phyloP scores from a whole-genome alignment of 2,797 vertebrate species.

The Telmatherina bonti region DNA sequence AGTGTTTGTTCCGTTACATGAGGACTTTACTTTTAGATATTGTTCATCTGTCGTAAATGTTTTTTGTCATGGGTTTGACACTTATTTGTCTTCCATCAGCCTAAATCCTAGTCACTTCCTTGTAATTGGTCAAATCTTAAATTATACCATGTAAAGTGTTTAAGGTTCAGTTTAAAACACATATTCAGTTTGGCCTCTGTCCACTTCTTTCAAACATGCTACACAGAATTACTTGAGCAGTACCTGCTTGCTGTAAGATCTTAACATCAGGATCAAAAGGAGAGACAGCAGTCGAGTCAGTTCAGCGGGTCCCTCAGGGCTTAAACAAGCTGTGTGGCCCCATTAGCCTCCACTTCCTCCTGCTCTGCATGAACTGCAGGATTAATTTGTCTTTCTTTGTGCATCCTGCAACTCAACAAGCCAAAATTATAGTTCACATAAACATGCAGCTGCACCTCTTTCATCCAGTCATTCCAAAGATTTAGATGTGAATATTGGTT shows the following conservation, averaged over 20 bases:
- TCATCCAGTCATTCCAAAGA: background rate
- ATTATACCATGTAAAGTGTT: background rate
- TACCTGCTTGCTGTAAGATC: background rate
- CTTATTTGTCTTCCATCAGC: too few relatives aligned
- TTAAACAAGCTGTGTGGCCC: constrained; percentile 3
- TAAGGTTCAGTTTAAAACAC: background rate
- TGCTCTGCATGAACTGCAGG: constrained; percentile 2
- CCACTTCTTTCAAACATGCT: too few relatives aligned
- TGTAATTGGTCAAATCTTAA: background rate
- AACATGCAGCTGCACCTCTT: background rate
- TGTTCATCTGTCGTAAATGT: too few relatives aligned
- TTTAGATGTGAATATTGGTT: background rate
- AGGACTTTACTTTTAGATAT: background rate
- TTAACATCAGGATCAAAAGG: background rate
- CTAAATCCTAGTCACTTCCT: too few relatives aligned
- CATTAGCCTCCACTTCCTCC: constrained; percentile 8
- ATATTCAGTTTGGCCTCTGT: too few relatives aligned
- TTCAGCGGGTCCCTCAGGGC: background rate
- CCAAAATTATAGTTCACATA: background rate
- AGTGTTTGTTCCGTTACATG: too few relatives aligned
- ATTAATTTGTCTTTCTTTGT: background rate
- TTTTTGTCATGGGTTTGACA: too few relatives aligned
- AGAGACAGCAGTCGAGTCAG: background rate
- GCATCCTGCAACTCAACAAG: background rate
- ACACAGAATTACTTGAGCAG: background rate